Percentiles rank a stretch among this genome's conserved stretches.
phyloP scores from a whole-genome alignment of 2,888 invertebrate genomes.

The Encarsia formosa region DNA sequence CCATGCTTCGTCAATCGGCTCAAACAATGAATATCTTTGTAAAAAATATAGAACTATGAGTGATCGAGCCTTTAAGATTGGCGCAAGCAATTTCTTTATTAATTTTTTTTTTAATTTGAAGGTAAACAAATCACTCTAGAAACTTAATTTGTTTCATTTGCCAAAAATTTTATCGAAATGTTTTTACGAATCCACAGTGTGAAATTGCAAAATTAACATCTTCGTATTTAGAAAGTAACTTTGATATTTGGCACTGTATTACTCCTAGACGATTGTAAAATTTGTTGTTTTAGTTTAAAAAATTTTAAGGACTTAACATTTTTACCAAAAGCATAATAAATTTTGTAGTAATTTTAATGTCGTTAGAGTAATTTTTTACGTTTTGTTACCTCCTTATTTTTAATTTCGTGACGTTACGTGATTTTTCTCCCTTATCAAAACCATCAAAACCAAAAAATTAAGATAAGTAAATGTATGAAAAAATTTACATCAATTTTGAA shows the following conservation, averaged over 20 bases:
- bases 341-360: constrained; percentile 25
- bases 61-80: constrained; percentile 43
- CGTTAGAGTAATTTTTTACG: constrained; percentile 20
- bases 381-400: constrained; percentile 23
- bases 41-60: constrained; percentile 51
- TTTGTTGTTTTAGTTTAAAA: constrained; percentile 12
- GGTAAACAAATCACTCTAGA: constrained; percentile 23
- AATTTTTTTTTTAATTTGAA: constrained; percentile 14
- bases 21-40: constrained; percentile 50
- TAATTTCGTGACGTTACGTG: constrained; percentile 39
- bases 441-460: constrained; percentile 42
- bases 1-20: constrained; percentile 44
- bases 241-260: too few relatives aligned
- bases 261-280: too few relatives aligned
- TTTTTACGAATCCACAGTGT: constrained; percentile 20
- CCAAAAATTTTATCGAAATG: constrained; percentile 26
- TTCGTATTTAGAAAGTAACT: too few relatives aligned
- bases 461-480: constrained; percentile 44
- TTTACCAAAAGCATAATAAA: constrained; percentile 28
- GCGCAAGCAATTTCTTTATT: constrained; percentile 22
- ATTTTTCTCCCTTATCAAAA: constrained; percentile 42
- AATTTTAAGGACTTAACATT: constrained; percentile 18
- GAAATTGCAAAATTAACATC: constrained; percentile 13
- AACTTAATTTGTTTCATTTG: constrained; percentile 27
- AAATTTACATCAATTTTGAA: constrained; percentile 50